Base-by-base conservation (phyloP, 2,888 invertebrate genomes). In the Rhabditoides inermis region DNA sequence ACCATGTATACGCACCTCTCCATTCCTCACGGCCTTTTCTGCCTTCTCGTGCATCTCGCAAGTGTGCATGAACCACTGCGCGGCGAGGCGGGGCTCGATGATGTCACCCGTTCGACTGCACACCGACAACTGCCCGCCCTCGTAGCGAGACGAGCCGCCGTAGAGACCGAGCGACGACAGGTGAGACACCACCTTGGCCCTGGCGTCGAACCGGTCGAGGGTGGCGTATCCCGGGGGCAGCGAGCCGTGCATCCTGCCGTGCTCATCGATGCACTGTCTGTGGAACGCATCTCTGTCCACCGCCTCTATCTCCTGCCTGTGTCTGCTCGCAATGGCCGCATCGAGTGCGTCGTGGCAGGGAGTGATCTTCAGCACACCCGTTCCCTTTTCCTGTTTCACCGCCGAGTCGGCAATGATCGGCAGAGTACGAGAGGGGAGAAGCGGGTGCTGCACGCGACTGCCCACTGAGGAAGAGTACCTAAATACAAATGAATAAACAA, bases 321-420 rank as follows among this genome's bases (percentile, higher is more conserved):
- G 87, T 12, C 84, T 79, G 64, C 82, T 79, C 0, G 86, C 88
- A 12, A 95, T 81, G 56, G 84, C 84, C 69, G 85, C 88, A 79
- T 98, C 98, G 18, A 83, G 81, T 61, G 83, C 84, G 80, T 90
- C 88, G 75, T 95, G 92, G 0, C 86, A 88, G 0, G 92, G 92
- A 0, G 92, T 92, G 49, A 98, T 84, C 83, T 98, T 98, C 0
- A 98, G 86, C 32, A 36, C 27, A 51, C 68, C 70, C 0, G 72
- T 70, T 28, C 69, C 72, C 41, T 65, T 61, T 12, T 64, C 63
- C 1, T 45, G 36, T 2, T 58, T 49, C 1, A 72, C 72, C 4
- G 83, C 82, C n/a, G 83, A 79, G 75, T 95, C 91, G 23, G 83
- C 83, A 59, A 95, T 82, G 18, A 98, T 81, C 0, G 91, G 91